Evolutionary conservation across 2,113 vertebrate genomes (phyloP).

Genomic region (Orcinus orca): DNA sequence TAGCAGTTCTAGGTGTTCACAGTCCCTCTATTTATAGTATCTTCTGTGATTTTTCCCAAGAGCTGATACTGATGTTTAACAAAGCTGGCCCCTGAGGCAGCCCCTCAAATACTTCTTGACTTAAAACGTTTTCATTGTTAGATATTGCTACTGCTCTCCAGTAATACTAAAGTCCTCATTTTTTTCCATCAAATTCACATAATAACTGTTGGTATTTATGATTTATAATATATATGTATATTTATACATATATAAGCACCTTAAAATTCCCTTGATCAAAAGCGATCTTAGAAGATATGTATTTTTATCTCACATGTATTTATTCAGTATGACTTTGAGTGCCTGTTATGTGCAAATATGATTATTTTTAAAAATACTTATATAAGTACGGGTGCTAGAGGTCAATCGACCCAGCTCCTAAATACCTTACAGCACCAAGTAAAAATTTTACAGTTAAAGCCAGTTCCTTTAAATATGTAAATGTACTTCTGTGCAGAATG

Average conservation of each 20-base stretch:
- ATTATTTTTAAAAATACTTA: background rate
- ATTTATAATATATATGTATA: background rate
- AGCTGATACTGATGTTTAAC: background rate
- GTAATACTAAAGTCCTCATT: background rate
- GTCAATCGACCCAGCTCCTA: background rate
- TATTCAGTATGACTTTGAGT: background rate
- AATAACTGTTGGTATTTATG: background rate
- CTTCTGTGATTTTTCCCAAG: background rate
- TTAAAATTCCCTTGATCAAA: background rate
- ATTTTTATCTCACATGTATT: background rate
- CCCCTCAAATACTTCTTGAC: background rate
- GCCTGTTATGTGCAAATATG: background rate
- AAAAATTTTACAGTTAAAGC: background rate
- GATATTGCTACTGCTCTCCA: background rate
- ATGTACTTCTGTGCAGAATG: background rate
- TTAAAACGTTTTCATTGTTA: background rate
- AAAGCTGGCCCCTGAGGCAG: background rate
- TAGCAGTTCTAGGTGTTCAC: background rate
- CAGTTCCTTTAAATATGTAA: background rate
- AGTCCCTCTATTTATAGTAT: background rate
- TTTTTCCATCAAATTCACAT: background rate
- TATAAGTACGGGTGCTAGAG: background rate
- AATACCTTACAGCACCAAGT: background rate
- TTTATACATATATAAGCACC: background rate
- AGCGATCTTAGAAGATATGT: background rate